phyloP scores from a whole-genome alignment of 1,140 invertebrate genomes.

The Halyomorpha halys region DNA sequence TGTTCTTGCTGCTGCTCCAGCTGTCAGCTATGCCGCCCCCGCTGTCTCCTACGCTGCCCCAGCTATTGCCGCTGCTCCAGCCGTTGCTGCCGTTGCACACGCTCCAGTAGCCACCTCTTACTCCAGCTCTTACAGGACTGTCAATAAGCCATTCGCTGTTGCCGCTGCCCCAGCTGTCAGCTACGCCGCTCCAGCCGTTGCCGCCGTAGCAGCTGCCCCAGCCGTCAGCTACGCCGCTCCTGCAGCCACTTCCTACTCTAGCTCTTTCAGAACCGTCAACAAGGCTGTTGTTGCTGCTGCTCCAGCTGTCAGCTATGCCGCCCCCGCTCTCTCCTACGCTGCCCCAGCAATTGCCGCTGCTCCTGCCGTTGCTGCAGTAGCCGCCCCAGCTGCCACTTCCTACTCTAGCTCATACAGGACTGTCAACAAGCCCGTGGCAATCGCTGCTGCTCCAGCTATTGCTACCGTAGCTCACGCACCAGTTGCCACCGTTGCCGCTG shows the following conservation, averaged over 20 bases:
- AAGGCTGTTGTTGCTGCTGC: slow-evolving; percentile 10
- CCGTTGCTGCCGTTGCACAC: slow-evolving; percentile 1
- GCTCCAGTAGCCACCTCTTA: slow-evolving; percentile 15
- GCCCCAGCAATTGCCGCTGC: not conserved
- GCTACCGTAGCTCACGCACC: slow-evolving; percentile 11
- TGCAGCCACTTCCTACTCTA: not conserved
- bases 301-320: not conserved
- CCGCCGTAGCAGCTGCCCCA: not conserved
- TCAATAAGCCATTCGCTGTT: slow-evolving; percentile 13
- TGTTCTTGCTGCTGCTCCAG: not conserved
- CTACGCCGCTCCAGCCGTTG: slow-evolving; percentile 4
- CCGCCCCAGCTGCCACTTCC: slow-evolving; percentile 16
- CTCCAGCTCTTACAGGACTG: slow-evolving; percentile 15
- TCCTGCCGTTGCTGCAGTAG: not conserved
- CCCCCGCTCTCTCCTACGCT: not conserved
- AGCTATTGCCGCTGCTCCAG: not conserved
- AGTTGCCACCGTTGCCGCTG: not conserved
- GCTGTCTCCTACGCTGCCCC: not conserved
- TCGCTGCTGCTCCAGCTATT: slow-evolving; percentile 6
- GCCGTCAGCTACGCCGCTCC: not conserved
- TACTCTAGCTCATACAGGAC: slow-evolving; percentile 15
- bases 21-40: not conserved
- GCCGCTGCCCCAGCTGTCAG: slow-evolving; percentile 9
- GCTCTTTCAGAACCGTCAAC: not conserved
- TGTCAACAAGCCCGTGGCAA: slow-evolving; percentile 14